Conservation (phyloP, 23 tunicate species). For the Botrylloides violaceus region DNA sequence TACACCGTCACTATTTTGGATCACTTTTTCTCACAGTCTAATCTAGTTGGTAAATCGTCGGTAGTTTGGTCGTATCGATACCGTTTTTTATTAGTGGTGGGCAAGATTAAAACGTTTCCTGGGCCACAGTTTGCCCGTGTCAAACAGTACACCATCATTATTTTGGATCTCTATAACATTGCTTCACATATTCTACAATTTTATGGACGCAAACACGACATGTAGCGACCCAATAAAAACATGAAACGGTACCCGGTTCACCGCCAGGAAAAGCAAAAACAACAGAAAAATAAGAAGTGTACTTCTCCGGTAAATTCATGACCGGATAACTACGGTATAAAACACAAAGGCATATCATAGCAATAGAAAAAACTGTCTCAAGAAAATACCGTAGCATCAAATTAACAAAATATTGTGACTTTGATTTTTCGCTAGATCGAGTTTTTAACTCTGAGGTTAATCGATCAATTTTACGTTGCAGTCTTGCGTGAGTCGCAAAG, state of each 20-base stretch:
- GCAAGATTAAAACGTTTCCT: too few species aligned
- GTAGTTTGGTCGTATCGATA: too few species aligned
- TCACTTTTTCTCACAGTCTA: too few species aligned
- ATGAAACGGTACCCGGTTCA: slow-evolving; percentile 38
- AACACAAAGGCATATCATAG: slow-evolving; percentile 16
- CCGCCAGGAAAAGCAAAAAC: slow-evolving; percentile 38
- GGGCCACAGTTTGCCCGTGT: too few species aligned
- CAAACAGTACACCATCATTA: too few species aligned
- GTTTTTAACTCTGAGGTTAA: slow-evolving; percentile 18
- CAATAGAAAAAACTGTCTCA: not conserved
- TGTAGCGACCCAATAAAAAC: slow-evolving; percentile 44
- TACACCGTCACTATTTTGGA: too few species aligned
- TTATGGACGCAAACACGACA: slow-evolving; percentile 5
- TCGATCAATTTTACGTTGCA: slow-evolving; percentile 48
- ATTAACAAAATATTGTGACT: slow-evolving; percentile 2
- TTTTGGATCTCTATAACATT: too few species aligned
- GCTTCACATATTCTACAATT: too few species aligned
- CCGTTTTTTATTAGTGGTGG: too few species aligned
- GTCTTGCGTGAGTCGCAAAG: slow-evolving; percentile 62
- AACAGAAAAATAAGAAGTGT: slow-evolving; percentile 11
- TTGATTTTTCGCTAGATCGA: not conserved
- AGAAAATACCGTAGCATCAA: slow-evolving; percentile 13
- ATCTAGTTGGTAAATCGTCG: too few species aligned
- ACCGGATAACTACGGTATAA: slow-evolving; percentile 40
- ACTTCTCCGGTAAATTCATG: slow-evolving; percentile 15